A percentile compares a stretch with the other conserved stretches of the same genome.
These are phyloP conservation scores for Leptinotarsa haldemani DNA, from an alignment of 2,888 invertebrate genomes.

Conservation along the genomic window DNA sequence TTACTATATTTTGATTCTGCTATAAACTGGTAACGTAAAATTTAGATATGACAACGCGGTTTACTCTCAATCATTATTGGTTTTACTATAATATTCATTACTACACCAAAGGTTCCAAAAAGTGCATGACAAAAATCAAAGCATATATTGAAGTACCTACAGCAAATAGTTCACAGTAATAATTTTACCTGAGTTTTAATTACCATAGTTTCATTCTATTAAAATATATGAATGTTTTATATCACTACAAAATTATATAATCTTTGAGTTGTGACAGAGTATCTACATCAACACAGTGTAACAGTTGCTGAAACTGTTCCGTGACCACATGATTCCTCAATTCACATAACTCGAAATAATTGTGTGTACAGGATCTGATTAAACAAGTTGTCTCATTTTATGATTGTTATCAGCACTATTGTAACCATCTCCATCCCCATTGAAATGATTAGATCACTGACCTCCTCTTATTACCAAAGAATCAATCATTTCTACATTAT, in stretches of 20 bases:
- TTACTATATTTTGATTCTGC: no score
- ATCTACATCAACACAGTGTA: conserved; percentile 79
- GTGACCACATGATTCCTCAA: conserved; percentile 81
- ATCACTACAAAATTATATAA: conserved; percentile 62
- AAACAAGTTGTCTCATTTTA: conserved; percentile 75
- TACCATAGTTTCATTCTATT: no score
- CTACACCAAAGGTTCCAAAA: no score
- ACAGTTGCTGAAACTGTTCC: conserved; percentile 79
- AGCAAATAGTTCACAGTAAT: no score
- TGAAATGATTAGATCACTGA: conserved; percentile 63
- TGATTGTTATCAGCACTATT: conserved; percentile 81
- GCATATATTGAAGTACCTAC: no score
- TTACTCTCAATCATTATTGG: no score
- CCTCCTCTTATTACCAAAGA: conserved; percentile 61
- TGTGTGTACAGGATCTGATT: conserved; percentile 83
- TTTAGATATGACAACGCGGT: no score
- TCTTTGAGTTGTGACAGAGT: conserved; percentile 72
- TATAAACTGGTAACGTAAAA: no score
- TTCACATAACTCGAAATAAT: conserved; percentile 77
- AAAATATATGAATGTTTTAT: conserved; percentile 10
- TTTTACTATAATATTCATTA: no score
- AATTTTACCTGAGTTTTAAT: no score
- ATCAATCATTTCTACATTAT: conserved; percentile 66
- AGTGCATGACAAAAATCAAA: no score
- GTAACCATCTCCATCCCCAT: conserved; percentile 69